Evolutionary conservation across 2,797 vertebrate species (phyloP), one percentile per base, ranked within the genome.

Genomic region (Monodelphis domestica): DNA sequence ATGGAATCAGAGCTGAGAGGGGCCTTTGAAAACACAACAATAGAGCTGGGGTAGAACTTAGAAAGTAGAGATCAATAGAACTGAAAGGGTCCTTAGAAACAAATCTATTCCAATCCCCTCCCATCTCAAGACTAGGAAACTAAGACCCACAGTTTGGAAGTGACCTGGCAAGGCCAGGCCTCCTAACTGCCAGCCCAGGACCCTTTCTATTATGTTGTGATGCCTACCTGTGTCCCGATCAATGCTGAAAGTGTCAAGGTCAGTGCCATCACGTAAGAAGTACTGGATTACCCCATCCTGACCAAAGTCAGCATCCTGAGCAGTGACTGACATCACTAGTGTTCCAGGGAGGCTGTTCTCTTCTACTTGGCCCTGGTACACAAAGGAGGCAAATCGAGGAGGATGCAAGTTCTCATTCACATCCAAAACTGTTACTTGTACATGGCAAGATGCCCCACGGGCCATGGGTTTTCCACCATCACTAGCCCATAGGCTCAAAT

Each of bases 361-460:
- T 98, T 97, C 98, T 96, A 99, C 98, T 38, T 96, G 97, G 4
- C 98, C 98, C 96, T 99, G 98, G 96, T 99, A 98, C 93, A 99
- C 99, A 70, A 99, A 99, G 97, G 98, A 98, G 51, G 98, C 97
- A 96, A 99, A 99, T 93, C 94, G 97, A 0, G 99, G 99, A 26
- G 98, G 96, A 95, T 99, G 98, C 92, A 99, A 98, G 96, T 99
- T 99, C 98, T 99, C 99, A 9, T 99, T 99, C 91, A 99, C 98
- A 57, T 99, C 99, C 96, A 99, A 97, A 91, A 99, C 98, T 78
- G 98, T 98, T 56, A 99, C 98, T 97, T 99, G 99, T 91, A 99
- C 97, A 0, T 98, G 99, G 96, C 99, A 99, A 88, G 99, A 99
- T 3, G 99, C 99, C 12, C 99, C 99, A 89, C 98, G 99, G 90